Percentiles rank a stretch among this genome's conserved stretches.
Evolutionary conservation across 2,797 vertebrate genomes (phyloP).

Genomic region (Protonibea diacanthus): DNA sequence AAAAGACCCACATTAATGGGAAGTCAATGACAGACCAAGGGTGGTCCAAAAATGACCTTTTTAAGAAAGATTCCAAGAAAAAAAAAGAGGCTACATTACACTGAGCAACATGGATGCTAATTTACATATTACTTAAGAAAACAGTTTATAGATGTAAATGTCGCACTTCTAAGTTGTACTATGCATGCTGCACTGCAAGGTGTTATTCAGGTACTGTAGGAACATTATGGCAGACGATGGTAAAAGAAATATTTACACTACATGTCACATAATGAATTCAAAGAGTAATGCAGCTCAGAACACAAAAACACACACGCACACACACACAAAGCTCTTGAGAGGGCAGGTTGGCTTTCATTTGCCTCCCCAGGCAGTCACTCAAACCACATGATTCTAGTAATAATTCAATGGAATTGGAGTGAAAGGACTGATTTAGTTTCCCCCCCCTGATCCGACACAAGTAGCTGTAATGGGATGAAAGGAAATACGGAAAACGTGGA

Average conservation of each 20-base stretch:
- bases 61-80: constrained; percentile 4
- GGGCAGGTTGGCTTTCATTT: constrained; percentile 49
- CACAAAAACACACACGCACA: constrained; percentile 24
- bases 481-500: constrained; percentile 71
- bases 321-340: not conserved
- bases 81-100: constrained; percentile 30
- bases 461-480: constrained; percentile 62
- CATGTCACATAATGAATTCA: constrained; percentile 11
- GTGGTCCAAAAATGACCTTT: constrained; percentile 41
- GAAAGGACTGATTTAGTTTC: constrained; percentile 63
- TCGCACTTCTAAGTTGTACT: not conserved
- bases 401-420: constrained; percentile 69
- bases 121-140: not conserved
- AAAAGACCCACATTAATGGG: constrained; percentile 20
- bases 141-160: not conserved
- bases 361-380: constrained; percentile 64
- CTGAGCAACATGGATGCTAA: constrained; percentile 2
- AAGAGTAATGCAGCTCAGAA: constrained; percentile 11
- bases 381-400: constrained; percentile 67
- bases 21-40: constrained; percentile 40
- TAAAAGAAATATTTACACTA: not conserved
- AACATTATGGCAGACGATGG: not conserved
- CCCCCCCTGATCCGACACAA: constrained; percentile 51
- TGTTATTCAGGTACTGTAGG: not conserved
- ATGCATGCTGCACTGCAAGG: not conserved